Conservation (phyloP, 2,888 invertebrate species). For the Plagodis dolabraria region DNA sequence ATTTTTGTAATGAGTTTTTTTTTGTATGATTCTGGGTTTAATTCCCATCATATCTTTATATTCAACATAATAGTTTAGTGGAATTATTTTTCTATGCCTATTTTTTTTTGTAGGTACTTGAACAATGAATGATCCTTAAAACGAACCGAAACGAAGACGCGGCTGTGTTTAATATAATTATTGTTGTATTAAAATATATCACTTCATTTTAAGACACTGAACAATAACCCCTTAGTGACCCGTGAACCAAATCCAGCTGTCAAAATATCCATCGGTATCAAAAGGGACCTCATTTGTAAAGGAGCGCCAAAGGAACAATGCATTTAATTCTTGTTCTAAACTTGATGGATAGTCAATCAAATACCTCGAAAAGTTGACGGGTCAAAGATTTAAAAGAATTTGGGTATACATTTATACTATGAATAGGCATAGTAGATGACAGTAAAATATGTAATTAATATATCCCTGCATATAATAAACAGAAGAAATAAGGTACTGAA, state of each 20-base stretch:
- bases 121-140: no score
- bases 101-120: no score
- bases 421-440: background rate
- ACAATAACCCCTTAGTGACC: slow-evolving; percentile 46
- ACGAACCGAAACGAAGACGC: background rate
- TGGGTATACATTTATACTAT: slow-evolving; percentile 1
- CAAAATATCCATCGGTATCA: slow-evolving; percentile 57
- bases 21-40: no score
- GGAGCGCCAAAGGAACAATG: slow-evolving; percentile 75
- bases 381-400: slow-evolving; percentile 49
- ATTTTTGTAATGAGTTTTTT: no score
- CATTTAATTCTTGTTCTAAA: slow-evolving; percentile 71
- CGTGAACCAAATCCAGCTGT: slow-evolving; percentile 56
- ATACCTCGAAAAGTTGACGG: slow-evolving; percentile 56
- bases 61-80: no score
- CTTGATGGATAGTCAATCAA: slow-evolving; percentile 76
- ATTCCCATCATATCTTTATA: no score
- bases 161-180: no score
- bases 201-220: slow-evolving; percentile 29
- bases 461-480: no score
- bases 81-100: no score
- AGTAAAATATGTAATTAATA: no score
- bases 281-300: slow-evolving; percentile 62
- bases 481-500: no score
- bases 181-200: background rate